These are phyloP conservation scores for Illadopsis cleaveri DNA, from an alignment of 2,113 vertebrate species.

Conservation along the genomic window DNA sequence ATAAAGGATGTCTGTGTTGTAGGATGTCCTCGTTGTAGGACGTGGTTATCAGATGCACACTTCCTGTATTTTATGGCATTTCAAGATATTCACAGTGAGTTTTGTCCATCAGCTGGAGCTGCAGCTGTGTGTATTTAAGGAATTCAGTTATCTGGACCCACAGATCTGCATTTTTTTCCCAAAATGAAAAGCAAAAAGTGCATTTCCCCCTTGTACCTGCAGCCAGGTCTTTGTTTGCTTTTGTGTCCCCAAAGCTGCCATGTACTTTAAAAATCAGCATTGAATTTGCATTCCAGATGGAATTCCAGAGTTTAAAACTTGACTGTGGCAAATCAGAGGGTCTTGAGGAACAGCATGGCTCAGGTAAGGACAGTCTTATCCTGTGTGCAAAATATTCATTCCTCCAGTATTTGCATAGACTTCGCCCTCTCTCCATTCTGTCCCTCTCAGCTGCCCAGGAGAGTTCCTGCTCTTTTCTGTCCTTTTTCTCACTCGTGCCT, in stretches of 20 bases:
- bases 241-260: neutral
- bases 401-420: neutral
- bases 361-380: neutral
- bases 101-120: neutral
- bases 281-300: neutral
- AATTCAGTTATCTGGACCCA: neutral
- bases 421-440: neutral
- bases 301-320: neutral
- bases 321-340: neutral
- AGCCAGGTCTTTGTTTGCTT: neutral
- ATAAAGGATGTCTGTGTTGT: neutral
- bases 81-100: neutral
- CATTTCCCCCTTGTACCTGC: neutral
- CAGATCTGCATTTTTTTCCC: neutral
- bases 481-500: neutral
- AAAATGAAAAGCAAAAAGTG: neutral
- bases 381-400: neutral
- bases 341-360: accelerated
- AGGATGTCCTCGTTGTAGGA: neutral
- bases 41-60: neutral
- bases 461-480: neutral
- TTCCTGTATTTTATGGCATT: neutral
- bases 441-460: neutral
- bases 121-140: neutral
- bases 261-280: neutral